Evolutionary conservation across 2,113 vertebrate species (phyloP).

Genomic region (Microcebus tavaratra): DNA sequence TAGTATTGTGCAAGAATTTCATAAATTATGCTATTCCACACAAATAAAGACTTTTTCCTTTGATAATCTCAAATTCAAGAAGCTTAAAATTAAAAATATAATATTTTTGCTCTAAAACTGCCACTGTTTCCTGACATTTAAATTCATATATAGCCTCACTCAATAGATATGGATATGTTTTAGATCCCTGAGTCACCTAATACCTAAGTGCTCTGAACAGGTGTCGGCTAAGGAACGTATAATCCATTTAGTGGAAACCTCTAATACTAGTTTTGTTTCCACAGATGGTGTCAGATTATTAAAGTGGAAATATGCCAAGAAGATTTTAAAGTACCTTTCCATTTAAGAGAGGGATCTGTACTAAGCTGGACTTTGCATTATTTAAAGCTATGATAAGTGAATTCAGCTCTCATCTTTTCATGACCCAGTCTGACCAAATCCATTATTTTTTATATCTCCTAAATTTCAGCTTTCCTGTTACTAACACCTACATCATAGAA

Average conservation of each 20-base stretch:
- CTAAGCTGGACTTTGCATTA: slow-evolving; percentile 17
- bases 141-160: slow-evolving; percentile 31
- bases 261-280: slow-evolving; percentile 55
- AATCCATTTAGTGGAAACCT: slow-evolving; percentile 60
- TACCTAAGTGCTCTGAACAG: slow-evolving; percentile 67
- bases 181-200: slow-evolving; percentile 34
- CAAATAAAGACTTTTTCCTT: neutral
- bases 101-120: neutral
- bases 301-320: slow-evolving; percentile 62
- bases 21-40: neutral
- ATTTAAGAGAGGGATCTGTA: neutral
- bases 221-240: slow-evolving; percentile 65
- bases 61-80: neutral
- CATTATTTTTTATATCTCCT: neutral
- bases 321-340: slow-evolving; percentile 39
- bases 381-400: slow-evolving; percentile 42
- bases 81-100: neutral
- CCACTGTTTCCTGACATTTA: slow-evolving; percentile 42
- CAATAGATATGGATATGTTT: slow-evolving; percentile 34
- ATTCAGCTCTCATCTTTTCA: neutral
- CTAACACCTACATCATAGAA: neutral
- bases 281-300: slow-evolving; percentile 69
- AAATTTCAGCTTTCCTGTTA: slow-evolving; percentile 10
- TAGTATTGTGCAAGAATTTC: neutral
- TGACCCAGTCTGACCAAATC: neutral